Evolutionary conservation across 1,140 invertebrate genomes (phyloP), one percentile per base, ranked within the genome.

Genomic region (Zelostemma sp.): DNA sequence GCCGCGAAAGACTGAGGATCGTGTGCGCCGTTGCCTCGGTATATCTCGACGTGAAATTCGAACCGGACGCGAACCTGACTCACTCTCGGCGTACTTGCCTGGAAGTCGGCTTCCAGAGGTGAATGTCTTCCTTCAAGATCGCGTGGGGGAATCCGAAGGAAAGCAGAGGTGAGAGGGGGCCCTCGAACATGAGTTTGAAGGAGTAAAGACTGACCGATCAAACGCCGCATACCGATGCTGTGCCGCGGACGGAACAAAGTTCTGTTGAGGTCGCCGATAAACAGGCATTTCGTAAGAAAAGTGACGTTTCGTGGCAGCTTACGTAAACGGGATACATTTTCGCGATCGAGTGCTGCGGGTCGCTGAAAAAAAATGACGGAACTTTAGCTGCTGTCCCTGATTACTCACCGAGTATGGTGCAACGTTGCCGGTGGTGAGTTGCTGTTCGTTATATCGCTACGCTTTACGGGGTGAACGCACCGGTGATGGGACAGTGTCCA

Each of bases 41-140:
- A 16, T 35, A 50, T 16, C 58, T 61, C 17, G 17, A 19, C 17
- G 43, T 46, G 46, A 48, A 48, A 48, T 48, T 18, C 25, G 25
- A 50, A 38, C 19, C 31, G 49, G 33, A 40, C 49, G 49, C 35
- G 40, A 40, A 54, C 51, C 60, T 64, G 67, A 64, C 49, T 64
- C 67, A 59, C 55, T 50, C 17, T 50, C 17, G 33, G 25, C 55
- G 60, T 61, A 38, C 46, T 70, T 51, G 61, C 60, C 60, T 47
- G 55, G 74, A 63, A 78, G 78, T 69, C 74, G 77, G 73, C 65
- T 75, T 73, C 54, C 59, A 72, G 80, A 82, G 82, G 80, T 82
- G 82, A 84, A 84, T 84, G 81, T 81, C 80, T 84, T 79, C 81
- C 75, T 67, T 75, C 48, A 59, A 70, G 51, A 41, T 41, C 71